phyloP scores from a whole-genome alignment of 2,888 invertebrate species.

The Hecatera dysodea region DNA sequence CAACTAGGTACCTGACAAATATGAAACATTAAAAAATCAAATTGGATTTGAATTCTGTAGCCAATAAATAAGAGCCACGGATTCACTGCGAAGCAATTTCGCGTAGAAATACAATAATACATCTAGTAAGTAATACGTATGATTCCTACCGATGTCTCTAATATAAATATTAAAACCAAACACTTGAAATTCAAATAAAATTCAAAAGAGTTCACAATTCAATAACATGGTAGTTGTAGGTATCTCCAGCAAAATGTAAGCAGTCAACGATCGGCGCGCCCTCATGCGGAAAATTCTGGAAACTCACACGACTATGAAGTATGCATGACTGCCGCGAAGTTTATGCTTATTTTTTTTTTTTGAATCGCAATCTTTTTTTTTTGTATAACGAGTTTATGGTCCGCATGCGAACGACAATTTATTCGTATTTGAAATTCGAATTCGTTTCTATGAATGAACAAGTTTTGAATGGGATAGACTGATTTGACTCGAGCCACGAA shows the following conservation, averaged over 20 bases:
- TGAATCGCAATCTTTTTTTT: slow-evolving; percentile 41
- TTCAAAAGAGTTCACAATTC: slow-evolving; percentile 53
- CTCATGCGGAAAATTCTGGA: slow-evolving; percentile 84
- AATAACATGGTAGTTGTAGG: slow-evolving; percentile 41
- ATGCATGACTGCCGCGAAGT: slow-evolving; percentile 75
- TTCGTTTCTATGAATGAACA: slow-evolving; percentile 45
- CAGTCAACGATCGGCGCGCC: slow-evolving; percentile 74
- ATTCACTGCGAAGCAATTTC: neutral
- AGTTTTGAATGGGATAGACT: slow-evolving; percentile 45
- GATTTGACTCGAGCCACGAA: slow-evolving; percentile 27
- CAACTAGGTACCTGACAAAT: too few relatives aligned
- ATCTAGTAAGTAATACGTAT: too few relatives aligned
- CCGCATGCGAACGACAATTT: slow-evolving; percentile 60
- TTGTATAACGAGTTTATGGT: slow-evolving; percentile 58
- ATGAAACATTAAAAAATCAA: too few relatives aligned
- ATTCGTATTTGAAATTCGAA: slow-evolving; percentile 60
- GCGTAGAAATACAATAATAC: neutral
- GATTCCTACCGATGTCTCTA: neutral
- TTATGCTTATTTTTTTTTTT: slow-evolving; percentile 71
- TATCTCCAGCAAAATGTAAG: slow-evolving; percentile 61
- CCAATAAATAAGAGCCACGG: neutral
- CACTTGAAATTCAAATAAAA: slow-evolving; percentile 45
- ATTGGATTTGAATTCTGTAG: neutral
- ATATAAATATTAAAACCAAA: slow-evolving; percentile 15
- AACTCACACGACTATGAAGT: slow-evolving; percentile 80